These are phyloP conservation scores for Perca fluviatilis DNA, from an alignment of 2,113 vertebrate genomes.

Conservation along the genomic window DNA sequence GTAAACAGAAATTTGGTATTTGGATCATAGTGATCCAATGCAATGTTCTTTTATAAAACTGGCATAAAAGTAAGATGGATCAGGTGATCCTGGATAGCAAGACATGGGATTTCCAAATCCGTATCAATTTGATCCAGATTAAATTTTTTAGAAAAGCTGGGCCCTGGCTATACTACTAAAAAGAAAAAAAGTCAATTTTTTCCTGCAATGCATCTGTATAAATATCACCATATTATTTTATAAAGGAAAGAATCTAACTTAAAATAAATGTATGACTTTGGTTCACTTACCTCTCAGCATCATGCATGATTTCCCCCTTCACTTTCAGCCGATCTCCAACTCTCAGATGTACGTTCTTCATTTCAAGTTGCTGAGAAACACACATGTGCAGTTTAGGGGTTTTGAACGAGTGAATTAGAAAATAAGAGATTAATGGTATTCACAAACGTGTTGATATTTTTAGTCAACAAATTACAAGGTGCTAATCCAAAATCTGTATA, in stretches of 20 bases:
- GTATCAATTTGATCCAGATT: no score
- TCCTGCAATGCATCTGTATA: not conserved
- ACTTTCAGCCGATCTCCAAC: constrained; percentile 86
- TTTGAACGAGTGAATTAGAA: not conserved
- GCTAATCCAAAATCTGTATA: not conserved
- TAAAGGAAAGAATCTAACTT: not conserved
- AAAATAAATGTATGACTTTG: not conserved
- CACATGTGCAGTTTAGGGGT: not conserved
- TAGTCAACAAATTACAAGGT: not conserved
- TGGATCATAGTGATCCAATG: no score
- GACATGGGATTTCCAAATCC: no score
- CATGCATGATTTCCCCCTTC: constrained; percentile 82
- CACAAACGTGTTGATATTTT: not conserved
- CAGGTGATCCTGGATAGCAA: no score
- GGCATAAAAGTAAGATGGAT: no score
- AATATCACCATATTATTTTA: not conserved
- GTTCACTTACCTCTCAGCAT: constrained; percentile 74
- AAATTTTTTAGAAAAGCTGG: no score
- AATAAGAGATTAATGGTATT: not conserved
- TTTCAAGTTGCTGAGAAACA: constrained; percentile 80
- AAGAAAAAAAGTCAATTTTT: no score
- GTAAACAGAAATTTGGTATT: no score
- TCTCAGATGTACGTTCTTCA: constrained; percentile 84
- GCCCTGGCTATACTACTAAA: no score
- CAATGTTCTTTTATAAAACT: no score